Percentiles rank a stretch among this genome's conserved stretches.
Conservation (phyloP, 2,888 invertebrate genomes). For the Seira sanloemensis region DNA sequence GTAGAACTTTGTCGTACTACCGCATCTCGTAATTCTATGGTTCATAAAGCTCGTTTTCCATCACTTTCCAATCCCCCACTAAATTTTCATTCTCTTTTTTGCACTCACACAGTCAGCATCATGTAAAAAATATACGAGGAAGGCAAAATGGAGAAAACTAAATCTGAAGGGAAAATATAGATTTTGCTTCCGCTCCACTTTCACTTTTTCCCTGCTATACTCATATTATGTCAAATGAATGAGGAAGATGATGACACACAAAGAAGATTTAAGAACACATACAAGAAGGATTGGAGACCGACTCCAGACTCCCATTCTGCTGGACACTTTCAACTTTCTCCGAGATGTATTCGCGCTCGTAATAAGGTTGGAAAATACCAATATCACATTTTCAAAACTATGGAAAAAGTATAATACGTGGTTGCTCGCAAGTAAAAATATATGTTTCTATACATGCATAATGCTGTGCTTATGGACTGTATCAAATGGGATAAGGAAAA, state of each 20-base stretch:
- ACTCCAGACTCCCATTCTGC: neutral
- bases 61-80: slow-evolving; percentile 61
- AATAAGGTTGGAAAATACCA: neutral
- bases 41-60: slow-evolving; percentile 65
- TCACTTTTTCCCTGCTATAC: neutral
- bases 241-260: neutral
- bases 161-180: slow-evolving; percentile 48
- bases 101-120: neutral
- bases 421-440: neutral
- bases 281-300: neutral
- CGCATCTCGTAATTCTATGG: slow-evolving; percentile 61
- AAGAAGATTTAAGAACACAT: neutral
- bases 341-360: neutral
- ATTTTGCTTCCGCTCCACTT: slow-evolving; percentile 58
- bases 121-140: too few species aligned
- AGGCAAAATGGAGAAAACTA: slow-evolving; percentile 27
- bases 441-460: neutral
- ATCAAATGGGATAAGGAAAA: slow-evolving; percentile 59
- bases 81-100: slow-evolving; percentile 38
- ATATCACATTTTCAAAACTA: neutral
- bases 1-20: slow-evolving; percentile 36
- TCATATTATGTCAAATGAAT: neutral
- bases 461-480: slow-evolving; percentile 41
- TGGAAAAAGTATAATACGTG: neutral
- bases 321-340: neutral